A percentile compares a stretch with the other conserved stretches of the same genome.
These are phyloP conservation scores for Amblyjoppa proteus DNA, from an alignment of 2,888 invertebrate species.

Conservation along the genomic window DNA sequence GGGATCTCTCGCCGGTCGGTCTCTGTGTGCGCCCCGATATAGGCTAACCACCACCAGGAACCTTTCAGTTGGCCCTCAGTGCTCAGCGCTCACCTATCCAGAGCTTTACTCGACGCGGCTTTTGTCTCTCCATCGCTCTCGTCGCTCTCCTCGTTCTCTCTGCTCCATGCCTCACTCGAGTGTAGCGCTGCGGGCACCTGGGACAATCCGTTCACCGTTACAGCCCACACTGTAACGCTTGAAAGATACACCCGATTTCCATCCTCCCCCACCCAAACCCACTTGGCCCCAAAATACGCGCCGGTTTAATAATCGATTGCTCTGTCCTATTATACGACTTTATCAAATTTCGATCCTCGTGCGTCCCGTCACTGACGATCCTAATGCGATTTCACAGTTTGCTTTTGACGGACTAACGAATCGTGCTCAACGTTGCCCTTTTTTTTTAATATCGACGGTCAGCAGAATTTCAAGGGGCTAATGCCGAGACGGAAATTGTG, in stretches of 20 bases:
- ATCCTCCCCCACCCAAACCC: background rate
- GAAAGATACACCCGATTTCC: conserved; percentile 14
- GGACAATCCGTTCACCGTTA: conserved; percentile 29
- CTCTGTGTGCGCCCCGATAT: conserved; percentile 6
- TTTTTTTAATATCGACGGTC: too few species aligned
- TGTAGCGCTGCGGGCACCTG: conserved; percentile 22
- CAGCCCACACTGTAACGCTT: background rate
- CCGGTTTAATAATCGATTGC: conserved; percentile 16
- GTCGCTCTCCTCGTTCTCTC: background rate
- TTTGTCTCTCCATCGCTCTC: background rate
- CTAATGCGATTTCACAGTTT: background rate
- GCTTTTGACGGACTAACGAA: background rate
- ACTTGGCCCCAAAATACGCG: background rate
- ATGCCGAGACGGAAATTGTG: too few species aligned
- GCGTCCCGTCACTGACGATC: background rate
- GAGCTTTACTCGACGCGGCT: conserved; percentile 32
- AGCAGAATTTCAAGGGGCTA: too few species aligned
- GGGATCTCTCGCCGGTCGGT: conserved; percentile 37
- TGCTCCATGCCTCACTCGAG: background rate
- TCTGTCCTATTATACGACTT: background rate
- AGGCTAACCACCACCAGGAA: conserved; percentile 15
- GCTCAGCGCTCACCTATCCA: conserved; percentile 32
- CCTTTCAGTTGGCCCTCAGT: conserved; percentile 25
- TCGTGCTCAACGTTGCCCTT: too few species aligned
- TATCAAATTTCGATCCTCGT: background rate